These are phyloP conservation scores for Diloba caeruleocephala DNA, from an alignment of 2,888 invertebrate genomes.

Conservation along the genomic window DNA sequence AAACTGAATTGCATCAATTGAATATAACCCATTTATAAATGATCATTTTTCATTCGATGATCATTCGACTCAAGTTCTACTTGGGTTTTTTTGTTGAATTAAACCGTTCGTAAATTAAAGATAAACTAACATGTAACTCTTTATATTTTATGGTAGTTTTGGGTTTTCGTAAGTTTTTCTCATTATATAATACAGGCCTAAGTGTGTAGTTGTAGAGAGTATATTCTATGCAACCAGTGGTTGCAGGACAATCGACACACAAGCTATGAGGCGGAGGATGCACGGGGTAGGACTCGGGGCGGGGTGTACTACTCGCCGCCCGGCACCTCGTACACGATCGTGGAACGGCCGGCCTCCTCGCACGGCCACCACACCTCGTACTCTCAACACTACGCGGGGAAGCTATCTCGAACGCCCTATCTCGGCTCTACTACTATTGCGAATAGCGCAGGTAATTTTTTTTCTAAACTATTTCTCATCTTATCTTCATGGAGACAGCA, in stretches of 20 bases:
- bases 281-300: conserved; percentile 89
- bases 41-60: no score
- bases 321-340: conserved; percentile 96
- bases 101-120: no score
- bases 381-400: conserved; percentile 89
- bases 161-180: no score
- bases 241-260: conserved; percentile 86
- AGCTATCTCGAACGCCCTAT: conserved; percentile 90
- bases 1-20: no score
- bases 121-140: no score
- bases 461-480: no score
- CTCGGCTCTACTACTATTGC: conserved; percentile 91
- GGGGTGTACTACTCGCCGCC: conserved; percentile 96
- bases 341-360: conserved; percentile 93
- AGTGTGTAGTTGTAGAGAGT: conserved; percentile 4
- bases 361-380: conserved; percentile 90
- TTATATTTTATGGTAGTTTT: no score
- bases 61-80: no score
- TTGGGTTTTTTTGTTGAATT: no score
- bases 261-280: conserved; percentile 86
- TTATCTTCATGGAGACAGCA: no score
- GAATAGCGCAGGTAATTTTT: conserved; percentile 75
- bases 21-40: no score
- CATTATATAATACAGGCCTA: no score
- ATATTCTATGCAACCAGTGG: conserved; percentile 69